Evolutionary conservation across 2,888 invertebrate species (phyloP).

Genomic region (Scaptomyza tumidula): DNA sequence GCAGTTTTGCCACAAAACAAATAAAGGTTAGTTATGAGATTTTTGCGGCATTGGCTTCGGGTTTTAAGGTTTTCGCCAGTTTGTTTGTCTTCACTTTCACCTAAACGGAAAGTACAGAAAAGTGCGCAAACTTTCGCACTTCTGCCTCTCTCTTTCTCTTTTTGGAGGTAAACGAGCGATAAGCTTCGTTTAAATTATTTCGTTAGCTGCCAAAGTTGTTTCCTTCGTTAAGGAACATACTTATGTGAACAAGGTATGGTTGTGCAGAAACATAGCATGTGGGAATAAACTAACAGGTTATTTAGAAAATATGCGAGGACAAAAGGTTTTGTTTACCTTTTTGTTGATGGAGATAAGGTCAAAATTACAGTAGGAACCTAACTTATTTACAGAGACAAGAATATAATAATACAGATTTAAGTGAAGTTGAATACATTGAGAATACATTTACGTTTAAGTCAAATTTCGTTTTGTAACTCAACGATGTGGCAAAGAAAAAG

Average conservation of each 20-base stretch:
- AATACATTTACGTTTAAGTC: too few relatives aligned
- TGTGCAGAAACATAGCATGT: not conserved
- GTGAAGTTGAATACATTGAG: too few relatives aligned
- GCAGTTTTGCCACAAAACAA: constrained; percentile 66
- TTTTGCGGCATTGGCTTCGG: constrained; percentile 18
- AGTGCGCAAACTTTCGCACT: constrained; percentile 65
- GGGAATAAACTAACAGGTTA: not conserved
- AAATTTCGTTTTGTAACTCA: too few relatives aligned
- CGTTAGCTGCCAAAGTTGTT: constrained; percentile 37
- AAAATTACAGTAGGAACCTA: too few relatives aligned
- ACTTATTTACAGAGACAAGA: too few relatives aligned
- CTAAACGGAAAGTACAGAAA: constrained; percentile 41
- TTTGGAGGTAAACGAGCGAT: constrained; percentile 46
- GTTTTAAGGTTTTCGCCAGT: constrained; percentile 45
- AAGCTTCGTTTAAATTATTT: constrained; percentile 70
- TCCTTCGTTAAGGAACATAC: not conserved
- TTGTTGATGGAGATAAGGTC: not conserved
- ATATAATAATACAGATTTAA: too few relatives aligned
- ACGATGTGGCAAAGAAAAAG: too few relatives aligned
- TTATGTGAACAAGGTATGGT: not conserved
- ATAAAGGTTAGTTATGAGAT: constrained; percentile 71
- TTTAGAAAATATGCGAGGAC: not conserved
- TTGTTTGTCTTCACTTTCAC: constrained; percentile 47
- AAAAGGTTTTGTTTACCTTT: not conserved
- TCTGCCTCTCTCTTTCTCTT: constrained; percentile 18